Evolutionary conservation across 2,888 invertebrate genomes (phyloP).

Genomic region (Plebejus argus): DNA sequence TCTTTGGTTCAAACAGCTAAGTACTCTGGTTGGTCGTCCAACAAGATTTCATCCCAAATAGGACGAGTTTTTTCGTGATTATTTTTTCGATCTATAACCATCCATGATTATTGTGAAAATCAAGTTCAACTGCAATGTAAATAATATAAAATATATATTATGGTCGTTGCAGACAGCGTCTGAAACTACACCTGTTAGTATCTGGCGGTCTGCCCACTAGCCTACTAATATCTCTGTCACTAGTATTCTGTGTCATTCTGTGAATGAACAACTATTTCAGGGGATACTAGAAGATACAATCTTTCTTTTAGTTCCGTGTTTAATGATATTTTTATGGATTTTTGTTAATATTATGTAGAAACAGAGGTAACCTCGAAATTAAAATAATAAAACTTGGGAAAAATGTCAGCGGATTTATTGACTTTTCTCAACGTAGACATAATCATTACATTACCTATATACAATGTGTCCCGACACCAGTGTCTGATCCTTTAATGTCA

Average conservation of each 20-base stretch:
- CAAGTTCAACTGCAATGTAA: conserved; percentile 27
- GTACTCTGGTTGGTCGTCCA: too few species aligned
- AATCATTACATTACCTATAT: too few species aligned
- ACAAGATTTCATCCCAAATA: too few species aligned
- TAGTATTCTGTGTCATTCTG: conserved; percentile 42
- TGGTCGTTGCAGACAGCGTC: conserved; percentile 15
- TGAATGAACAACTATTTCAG: conserved; percentile 36
- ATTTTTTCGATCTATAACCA: background rate
- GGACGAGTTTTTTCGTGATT: background rate
- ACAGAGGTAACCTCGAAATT: too few species aligned
- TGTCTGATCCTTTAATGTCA: too few species aligned
- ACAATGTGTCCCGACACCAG: too few species aligned
- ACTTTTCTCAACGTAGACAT: too few species aligned
- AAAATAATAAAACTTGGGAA: too few species aligned
- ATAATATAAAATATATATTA: conserved; percentile 15
- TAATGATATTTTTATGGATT: background rate
- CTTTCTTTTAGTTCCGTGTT: background rate
- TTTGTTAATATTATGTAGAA: too few species aligned
- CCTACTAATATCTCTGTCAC: conserved; percentile 39
- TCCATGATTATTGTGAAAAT: background rate
- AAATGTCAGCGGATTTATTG: too few species aligned
- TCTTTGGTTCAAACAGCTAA: too few species aligned
- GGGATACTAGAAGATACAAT: background rate
- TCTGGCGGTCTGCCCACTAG: conserved; percentile 44
- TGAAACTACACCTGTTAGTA: conserved; percentile 39